Evolutionary conservation across 2,797 vertebrate species (phyloP).

Genomic region (Atherinosoma microstoma): DNA sequence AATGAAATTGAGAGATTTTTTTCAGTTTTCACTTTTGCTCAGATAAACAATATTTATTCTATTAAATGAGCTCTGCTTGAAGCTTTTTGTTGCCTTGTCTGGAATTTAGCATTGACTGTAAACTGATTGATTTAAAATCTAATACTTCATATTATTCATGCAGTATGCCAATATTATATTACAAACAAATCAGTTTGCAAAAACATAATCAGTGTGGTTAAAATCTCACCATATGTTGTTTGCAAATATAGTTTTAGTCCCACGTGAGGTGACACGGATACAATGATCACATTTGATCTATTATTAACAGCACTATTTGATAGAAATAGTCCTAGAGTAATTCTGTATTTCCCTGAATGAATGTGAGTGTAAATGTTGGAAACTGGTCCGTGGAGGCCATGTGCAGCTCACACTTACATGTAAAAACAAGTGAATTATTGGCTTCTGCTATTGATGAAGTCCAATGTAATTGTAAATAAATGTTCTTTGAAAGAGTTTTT

Average conservation of each 20-base stretch:
- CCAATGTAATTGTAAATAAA: neutral
- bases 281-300: neutral
- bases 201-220: no score
- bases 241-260: neutral
- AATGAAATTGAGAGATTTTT: neutral
- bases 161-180: neutral
- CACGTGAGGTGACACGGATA: neutral
- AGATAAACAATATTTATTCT: neutral
- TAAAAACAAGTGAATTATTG: neutral
- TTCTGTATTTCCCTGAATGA: neutral
- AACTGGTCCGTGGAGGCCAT: neutral
- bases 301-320: neutral
- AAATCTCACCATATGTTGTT: neutral
- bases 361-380: neutral
- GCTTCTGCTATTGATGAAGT: neutral
- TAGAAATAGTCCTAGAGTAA: neutral
- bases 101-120: neutral
- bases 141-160: constrained; percentile 10
- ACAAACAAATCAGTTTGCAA: constrained; percentile 7
- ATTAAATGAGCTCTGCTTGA: neutral
- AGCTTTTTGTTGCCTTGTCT: neutral
- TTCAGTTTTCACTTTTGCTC: neutral
- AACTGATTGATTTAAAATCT: neutral
- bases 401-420: neutral
- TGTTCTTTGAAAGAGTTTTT: neutral